A percentile compares a stretch with the other conserved stretches of the same genome.
Evolutionary conservation across 2,888 invertebrate genomes (phyloP).

Genomic region (Euzetes globulus): DNA sequence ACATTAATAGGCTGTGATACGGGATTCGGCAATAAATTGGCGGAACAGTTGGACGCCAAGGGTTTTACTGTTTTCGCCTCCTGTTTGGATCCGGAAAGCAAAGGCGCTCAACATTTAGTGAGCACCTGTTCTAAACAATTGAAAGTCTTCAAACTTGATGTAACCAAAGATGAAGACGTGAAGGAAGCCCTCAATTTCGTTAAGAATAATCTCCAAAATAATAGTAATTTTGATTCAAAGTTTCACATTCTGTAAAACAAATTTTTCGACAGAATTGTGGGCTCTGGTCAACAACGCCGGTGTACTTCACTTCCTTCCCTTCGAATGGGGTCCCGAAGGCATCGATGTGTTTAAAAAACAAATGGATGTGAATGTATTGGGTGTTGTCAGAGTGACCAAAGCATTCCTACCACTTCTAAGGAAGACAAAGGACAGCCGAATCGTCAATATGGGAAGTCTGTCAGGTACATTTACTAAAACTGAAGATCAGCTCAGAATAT

Average conservation of each 20-base stretch:
- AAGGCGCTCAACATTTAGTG: slow-evolving; percentile 44
- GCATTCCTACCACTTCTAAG: slow-evolving; percentile 45
- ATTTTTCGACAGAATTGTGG: slow-evolving; percentile 48
- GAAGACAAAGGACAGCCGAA: slow-evolving; percentile 43
- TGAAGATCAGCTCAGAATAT: too few relatives aligned
- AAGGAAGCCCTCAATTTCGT: slow-evolving; percentile 34
- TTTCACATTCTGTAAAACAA: background rate
- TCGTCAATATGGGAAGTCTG: slow-evolving; percentile 45
- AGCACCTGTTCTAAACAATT: slow-evolving; percentile 43
- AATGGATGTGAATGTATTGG: slow-evolving; percentile 46
- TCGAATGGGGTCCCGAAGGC: slow-evolving; percentile 51
- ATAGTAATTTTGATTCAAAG: background rate
- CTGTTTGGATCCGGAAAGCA: slow-evolving; percentile 46
- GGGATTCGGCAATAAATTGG: slow-evolving; percentile 47
- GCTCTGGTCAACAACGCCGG: slow-evolving; percentile 53
- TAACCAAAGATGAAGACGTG: slow-evolving; percentile 46
- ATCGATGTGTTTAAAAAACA: slow-evolving; percentile 47
- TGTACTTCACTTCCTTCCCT: slow-evolving; percentile 48
- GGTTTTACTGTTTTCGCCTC: slow-evolving; percentile 49
- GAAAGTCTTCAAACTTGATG: slow-evolving; percentile 48
- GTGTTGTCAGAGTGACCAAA: slow-evolving; percentile 46
- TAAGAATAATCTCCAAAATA: slow-evolving; percentile 10
- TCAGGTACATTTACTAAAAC: too few relatives aligned
- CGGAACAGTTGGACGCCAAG: slow-evolving; percentile 44
- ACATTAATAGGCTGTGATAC: slow-evolving; percentile 44